Evolutionary conservation across 92 coral and sea anemone species (phyloP).

Genomic region (Paramuricea clavata): DNA sequence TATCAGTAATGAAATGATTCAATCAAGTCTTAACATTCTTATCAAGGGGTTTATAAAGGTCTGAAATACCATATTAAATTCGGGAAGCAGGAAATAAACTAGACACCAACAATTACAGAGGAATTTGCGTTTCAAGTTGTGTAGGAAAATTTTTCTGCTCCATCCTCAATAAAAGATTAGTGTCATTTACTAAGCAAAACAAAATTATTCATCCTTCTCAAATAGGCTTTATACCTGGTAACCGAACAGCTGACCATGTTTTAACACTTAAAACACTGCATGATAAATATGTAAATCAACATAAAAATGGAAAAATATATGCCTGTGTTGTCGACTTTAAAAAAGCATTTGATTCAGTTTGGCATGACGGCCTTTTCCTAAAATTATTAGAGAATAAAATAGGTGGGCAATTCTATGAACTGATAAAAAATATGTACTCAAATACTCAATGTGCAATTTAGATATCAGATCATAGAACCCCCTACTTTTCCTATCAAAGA

Average conservation of each 20-base stretch:
- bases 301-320: constrained; percentile 48
- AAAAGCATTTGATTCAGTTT: constrained; percentile 75
- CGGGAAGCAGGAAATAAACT: too few relatives aligned
- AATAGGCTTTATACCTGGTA: constrained; percentile 63
- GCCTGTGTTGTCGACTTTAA: constrained; percentile 70
- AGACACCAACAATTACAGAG: too few relatives aligned
- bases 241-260: constrained; percentile 66
- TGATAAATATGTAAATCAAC: constrained; percentile 50
- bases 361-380: too few relatives aligned
- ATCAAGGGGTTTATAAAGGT: too few relatives aligned
- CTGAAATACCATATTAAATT: too few relatives aligned
- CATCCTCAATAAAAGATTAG: too few relatives aligned
- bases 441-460: constrained; percentile 32
- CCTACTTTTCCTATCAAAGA: constrained; percentile 7
- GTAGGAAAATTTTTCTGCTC: too few relatives aligned
- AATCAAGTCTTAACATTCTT: too few relatives aligned
- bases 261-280: too few relatives aligned
- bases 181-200: constrained; percentile 35
- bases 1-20: too few relatives aligned
- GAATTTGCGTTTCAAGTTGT: too few relatives aligned
- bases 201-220: constrained; percentile 58
- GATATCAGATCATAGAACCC: constrained; percentile 3
- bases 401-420: constrained; percentile 52
- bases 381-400: constrained; percentile 42
- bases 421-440: constrained; percentile 66